Percentiles rank a stretch among this genome's conserved stretches.
Evolutionary conservation across 1,140 invertebrate species (phyloP).

Genomic region (Eciton burchellii): DNA sequence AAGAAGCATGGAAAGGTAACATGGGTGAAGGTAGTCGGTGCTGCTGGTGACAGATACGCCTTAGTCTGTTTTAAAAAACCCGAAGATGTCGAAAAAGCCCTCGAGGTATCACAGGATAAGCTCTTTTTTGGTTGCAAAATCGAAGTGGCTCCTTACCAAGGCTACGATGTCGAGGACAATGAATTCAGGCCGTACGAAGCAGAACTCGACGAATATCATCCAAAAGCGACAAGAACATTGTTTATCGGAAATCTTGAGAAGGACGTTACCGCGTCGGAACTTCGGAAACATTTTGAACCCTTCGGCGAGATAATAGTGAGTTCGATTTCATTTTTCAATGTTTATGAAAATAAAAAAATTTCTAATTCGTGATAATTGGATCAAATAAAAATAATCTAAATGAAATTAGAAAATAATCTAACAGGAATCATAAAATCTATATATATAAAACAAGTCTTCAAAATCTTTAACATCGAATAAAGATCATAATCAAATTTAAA

Average conservation of each 20-base stretch:
- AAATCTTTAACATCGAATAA: conserved; percentile 12
- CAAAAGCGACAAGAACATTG: conserved; percentile 95
- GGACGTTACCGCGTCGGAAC: conserved; percentile 94
- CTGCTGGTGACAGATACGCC: conserved; percentile 93
- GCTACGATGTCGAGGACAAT: conserved; percentile 94
- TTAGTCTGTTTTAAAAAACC: conserved; percentile 97
- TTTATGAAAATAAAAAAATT: neutral
- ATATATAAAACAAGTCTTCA: too few relatives aligned
- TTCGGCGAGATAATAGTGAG: conserved; percentile 98
- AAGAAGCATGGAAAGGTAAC: conserved; percentile 99
- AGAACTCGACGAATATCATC: conserved; percentile 97
- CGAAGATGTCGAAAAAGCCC: conserved; percentile 97
- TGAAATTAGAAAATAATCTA: neutral
- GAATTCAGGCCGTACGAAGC: conserved; percentile 97
- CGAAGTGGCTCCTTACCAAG: conserved; percentile 95
- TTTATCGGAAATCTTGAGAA: conserved; percentile 98
- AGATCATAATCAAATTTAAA: neutral
- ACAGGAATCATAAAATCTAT: neutral
- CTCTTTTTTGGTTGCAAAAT: conserved; percentile 98
- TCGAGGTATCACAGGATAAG: conserved; percentile 98
- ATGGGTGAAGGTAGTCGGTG: conserved; percentile 95
- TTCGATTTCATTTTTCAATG: too few relatives aligned
- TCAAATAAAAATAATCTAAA: conserved; percentile 20
- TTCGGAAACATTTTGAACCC: conserved; percentile 96
- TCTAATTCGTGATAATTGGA: neutral